Conservation (phyloP, 2,797 vertebrate genomes). For the Podargus strigoides region DNA sequence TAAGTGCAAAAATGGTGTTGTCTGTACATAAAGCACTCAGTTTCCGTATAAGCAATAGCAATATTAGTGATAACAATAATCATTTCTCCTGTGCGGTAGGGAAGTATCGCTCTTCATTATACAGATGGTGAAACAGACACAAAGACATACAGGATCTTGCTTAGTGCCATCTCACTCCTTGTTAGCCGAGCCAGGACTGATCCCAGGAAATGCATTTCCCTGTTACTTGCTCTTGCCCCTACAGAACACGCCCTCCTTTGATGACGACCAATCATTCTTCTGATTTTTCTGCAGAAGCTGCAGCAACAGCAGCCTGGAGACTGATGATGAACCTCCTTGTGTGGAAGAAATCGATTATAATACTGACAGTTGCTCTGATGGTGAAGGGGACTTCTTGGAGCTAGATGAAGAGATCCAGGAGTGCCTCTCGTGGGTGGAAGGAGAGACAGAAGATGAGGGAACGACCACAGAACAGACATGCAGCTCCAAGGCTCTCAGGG, state of each 20-base stretch:
- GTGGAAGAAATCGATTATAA: conserved; percentile 85
- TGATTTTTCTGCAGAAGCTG: conserved; percentile 46
- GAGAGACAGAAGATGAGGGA: neutral
- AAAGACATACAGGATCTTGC: neutral
- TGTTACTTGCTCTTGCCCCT: neutral
- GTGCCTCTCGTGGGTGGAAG: neutral
- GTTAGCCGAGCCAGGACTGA: neutral
- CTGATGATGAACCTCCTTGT: conserved; percentile 87
- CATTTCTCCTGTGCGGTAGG: neutral
- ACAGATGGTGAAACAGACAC: neutral
- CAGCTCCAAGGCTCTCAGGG: neutral
- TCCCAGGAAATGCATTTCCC: neutral
- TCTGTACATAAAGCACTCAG: neutral
- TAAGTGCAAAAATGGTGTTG: neutral
- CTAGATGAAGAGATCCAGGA: conserved; percentile 68
- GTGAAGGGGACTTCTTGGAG: conserved; percentile 56
- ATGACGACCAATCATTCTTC: neutral
- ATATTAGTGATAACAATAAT: neutral
- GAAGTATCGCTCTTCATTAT: neutral
- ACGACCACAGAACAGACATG: neutral
- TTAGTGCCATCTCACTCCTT: neutral
- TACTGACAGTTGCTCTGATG: conserved; percentile 62
- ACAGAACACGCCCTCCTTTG: neutral
- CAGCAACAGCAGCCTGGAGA: conserved; percentile 70
- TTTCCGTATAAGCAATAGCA: neutral